phyloP scores from a whole-genome alignment of 2,797 vertebrate genomes.

The Tapera naevia region DNA sequence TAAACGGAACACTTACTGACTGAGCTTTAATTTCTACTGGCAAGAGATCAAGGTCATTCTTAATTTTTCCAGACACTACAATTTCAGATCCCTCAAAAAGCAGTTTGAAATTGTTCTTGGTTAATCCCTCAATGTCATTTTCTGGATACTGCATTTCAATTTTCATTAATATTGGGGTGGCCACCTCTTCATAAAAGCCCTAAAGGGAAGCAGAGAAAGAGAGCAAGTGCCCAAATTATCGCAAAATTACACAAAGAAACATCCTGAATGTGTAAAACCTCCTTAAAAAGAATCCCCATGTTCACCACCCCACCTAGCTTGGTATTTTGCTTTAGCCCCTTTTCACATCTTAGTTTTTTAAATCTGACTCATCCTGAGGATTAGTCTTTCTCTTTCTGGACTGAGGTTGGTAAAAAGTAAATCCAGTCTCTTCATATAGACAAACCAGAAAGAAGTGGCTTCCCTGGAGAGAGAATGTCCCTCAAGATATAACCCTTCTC shows the following conservation, averaged over 20 bases:
- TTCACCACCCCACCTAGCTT: not conserved
- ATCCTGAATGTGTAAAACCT: not conserved
- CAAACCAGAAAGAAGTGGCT: not conserved
- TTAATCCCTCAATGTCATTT: conserved; percentile 76
- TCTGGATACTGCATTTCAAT: conserved; percentile 84
- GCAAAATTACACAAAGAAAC: not conserved
- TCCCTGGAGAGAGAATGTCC: not conserved
- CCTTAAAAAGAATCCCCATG: not conserved
- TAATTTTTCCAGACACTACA: conserved; percentile 86
- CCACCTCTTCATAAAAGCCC: conserved; percentile 90
- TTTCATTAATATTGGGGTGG: conserved; percentile 81
- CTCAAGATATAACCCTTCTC: not conserved
- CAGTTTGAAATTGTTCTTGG: conserved; percentile 80
- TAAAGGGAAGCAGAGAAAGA: conserved; percentile 46
- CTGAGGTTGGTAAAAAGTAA: not conserved
- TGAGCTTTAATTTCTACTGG: conserved; percentile 80
- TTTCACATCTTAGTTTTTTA: not conserved
- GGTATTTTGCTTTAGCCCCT: not conserved
- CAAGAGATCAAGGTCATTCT: conserved; percentile 73
- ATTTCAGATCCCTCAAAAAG: conserved; percentile 90
- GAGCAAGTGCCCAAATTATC: not conserved
- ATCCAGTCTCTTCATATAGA: not conserved
- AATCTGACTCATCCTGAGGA: not conserved
- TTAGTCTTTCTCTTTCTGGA: not conserved
- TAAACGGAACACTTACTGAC: conserved; percentile 76